phyloP scores from a whole-genome alignment of 2,797 vertebrate genomes.

The Ataeniobius toweri region DNA sequence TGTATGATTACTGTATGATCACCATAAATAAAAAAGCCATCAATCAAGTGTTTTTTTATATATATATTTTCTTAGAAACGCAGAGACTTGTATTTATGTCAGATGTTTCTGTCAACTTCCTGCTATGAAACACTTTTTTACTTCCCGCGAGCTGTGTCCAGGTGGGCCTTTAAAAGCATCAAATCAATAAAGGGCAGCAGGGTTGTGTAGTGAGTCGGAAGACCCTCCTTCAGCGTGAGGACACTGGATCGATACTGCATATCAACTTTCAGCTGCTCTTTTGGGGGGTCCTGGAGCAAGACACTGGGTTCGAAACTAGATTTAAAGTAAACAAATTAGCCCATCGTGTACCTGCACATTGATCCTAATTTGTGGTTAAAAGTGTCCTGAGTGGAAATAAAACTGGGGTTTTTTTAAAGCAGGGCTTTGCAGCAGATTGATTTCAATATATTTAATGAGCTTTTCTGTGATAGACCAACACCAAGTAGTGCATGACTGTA shows the following conservation, averaged over 20 bases:
- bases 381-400: not conserved
- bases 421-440: not conserved
- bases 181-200: slow-evolving; percentile 65
- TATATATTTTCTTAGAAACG: slow-evolving; percentile 26
- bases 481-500: too few relatives aligned
- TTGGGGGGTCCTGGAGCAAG: slow-evolving; percentile 67
- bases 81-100: slow-evolving; percentile 28
- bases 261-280: slow-evolving; percentile 55
- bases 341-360: slow-evolving; percentile 1
- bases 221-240: slow-evolving; percentile 51
- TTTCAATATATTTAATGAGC: not conserved
- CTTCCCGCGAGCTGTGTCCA: slow-evolving; percentile 29
- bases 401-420: not conserved
- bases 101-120: slow-evolving; percentile 37
- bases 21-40: slow-evolving; percentile 3
- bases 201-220: slow-evolving; percentile 55
- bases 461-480: not conserved
- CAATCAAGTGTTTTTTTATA: not conserved
- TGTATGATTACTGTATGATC: slow-evolving; percentile 10
- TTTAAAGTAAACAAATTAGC: slow-evolving; percentile 25
- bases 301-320: slow-evolving; percentile 19
- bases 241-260: slow-evolving; percentile 53
- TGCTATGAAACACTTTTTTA: slow-evolving; percentile 13
- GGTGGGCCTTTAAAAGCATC: slow-evolving; percentile 58
- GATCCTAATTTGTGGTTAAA: not conserved